Base-by-base conservation (phyloP, 2,888 invertebrate genomes). In the Drosophila mettleri region DNA sequence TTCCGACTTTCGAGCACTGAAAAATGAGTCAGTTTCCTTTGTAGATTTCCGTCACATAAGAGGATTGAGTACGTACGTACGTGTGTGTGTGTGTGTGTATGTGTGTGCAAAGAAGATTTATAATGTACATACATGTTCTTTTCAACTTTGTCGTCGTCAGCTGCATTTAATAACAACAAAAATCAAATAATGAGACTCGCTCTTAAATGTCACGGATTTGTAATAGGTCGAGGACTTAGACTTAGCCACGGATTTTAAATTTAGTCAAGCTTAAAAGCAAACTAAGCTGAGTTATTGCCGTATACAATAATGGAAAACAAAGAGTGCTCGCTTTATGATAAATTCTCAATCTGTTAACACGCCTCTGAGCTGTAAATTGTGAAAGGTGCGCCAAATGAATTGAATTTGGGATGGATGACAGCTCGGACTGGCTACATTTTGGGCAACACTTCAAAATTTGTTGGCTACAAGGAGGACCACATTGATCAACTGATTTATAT, bases 401-500 rank as follows among this genome's bases (percentile, higher is more conserved):
- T 71, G 57, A 67, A 54, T 59, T 59, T 59, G 33, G 16, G 58
- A 24, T 34, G 22, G 33, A n/a, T 58, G 43, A 39, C 24, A 52
- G 52, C 63, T 31, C 20, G 57, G 14, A 55, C 43, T 63, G 48
- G 53, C 46, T 67, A 29, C 39, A 52, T 60, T 79, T 72, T 52
- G 58, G 45, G 69, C 64, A 18, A 48, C 68, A 72, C 53, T 62
- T 69, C 43, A 45, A 49, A 49, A 43, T 51, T 43, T 58, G 38
- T 38, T 18, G 27, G 31, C 9, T 45, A 55, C 20, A 10, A 10
- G 20, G 12, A 16, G 41, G 43, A 12, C 33, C 43, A 8, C 29
- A 22, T 12, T 54, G 46, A 53, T 64, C 51, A 20, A 54, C 62
- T 74, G 82, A 77, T 80, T 85, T 85, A 83, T 83, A 68, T 62